A percentile compares a stretch with the other conserved stretches of the same genome.
These are phyloP conservation scores for Tinamus guttatus DNA, from an alignment of 2,113 vertebrate species.

Conservation along the genomic window DNA sequence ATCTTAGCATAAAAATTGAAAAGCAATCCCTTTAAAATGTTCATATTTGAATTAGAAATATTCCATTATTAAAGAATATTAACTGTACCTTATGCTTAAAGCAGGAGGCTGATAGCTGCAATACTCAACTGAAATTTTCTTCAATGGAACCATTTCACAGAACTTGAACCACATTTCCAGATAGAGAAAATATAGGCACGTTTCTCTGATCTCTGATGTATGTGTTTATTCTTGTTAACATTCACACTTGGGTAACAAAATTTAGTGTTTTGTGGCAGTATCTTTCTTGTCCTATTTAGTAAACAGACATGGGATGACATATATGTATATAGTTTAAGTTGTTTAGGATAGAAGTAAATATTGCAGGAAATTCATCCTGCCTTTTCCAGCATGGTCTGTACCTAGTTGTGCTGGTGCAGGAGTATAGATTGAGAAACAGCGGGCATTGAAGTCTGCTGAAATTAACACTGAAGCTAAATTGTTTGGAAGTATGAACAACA, in stretches of 20 bases:
- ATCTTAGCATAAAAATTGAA: not conserved
- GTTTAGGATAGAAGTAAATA: not conserved
- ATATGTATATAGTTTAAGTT: not conserved
- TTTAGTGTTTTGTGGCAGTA: not conserved
- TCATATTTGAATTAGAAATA: not conserved
- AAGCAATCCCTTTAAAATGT: not conserved
- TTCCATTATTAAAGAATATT: not conserved
- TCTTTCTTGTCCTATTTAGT: not conserved
- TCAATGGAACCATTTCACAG: constrained; percentile 13
- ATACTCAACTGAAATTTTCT: constrained; percentile 52
- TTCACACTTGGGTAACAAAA: not conserved
- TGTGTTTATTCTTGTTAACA: not conserved
- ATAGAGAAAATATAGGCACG: not conserved
- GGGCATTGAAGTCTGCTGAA: not conserved
- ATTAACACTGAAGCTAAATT: not conserved
- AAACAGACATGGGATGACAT: not conserved
- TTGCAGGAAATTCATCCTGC: not conserved
- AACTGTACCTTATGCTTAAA: not conserved
- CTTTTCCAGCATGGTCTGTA: not conserved
- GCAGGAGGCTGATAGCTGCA: not conserved
- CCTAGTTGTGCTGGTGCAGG: not conserved
- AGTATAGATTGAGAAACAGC: not conserved
- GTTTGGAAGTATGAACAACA: not conserved
- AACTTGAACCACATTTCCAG: not conserved
- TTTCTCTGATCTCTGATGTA: not conserved